Base-by-base conservation (phyloP, 2,888 invertebrate species). In the Oscheius myriophilus region DNA sequence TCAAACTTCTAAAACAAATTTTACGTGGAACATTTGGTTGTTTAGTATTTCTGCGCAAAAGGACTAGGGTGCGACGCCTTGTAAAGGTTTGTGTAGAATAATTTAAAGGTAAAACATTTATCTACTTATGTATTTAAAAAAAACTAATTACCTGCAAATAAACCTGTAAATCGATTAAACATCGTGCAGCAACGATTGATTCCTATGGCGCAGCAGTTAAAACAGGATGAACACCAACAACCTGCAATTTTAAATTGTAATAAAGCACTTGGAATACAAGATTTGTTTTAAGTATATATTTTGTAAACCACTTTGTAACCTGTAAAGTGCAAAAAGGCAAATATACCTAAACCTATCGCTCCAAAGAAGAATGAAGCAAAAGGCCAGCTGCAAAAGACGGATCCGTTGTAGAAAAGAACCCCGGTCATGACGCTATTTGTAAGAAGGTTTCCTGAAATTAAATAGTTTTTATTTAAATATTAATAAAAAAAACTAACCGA, bases 171-270 rank as follows among this genome's bases (percentile, higher is more conserved):
- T 18, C 49, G 46, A 61, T 61, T 61, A 39, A 21, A 61, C 11
- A 61, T 61, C 33, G 61, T 61, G 1, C 23, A 26, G n/a, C 61
- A 61, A 16, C 61, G 46, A n/a, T 61, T 61, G 3, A 61, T 61
- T 11, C 49, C 61, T 4, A 61, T 61, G 25, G 61, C 61, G 9
- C 46, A 49, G n/a, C 61, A 61, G 21, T 49, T 61, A 33, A 61
- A 33, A 49, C 61, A 61, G 3, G 61, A 61, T 3, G 61, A 46
- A 61, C 49, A 61, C 61, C 61, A 61, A 26, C 61, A 61, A 4
- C 61, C 61, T 57, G 12, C 7, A 57, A 16, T n/a, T n/a, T n/a
- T n/a, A n/a, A n/a, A n/a, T n/a, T n/a, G n/a, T n/a, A n/a, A n/a
- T n/a, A n/a, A n/a, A n/a, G n/a, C n/a, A n/a, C n/a, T n/a, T n/a